These are phyloP conservation scores for Semotilus atromaculatus DNA, from an alignment of 2,797 vertebrate species.

Conservation along the genomic window DNA sequence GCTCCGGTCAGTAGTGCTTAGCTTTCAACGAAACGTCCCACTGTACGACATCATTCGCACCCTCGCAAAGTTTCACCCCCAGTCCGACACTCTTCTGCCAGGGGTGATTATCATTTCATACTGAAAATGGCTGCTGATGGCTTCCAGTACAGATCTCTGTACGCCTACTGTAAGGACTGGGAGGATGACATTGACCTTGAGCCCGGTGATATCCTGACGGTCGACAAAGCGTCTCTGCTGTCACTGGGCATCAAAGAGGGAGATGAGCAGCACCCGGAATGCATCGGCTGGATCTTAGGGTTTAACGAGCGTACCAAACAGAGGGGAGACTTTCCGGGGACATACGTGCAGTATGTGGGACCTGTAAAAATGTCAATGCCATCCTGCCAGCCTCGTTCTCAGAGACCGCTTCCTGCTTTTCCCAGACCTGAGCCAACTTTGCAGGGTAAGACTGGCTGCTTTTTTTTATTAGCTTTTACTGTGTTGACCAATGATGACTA, in stretches of 20 bases:
- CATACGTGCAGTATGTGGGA: conserved; percentile 90
- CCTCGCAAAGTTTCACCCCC: conserved; percentile 51
- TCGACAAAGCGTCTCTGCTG: conserved; percentile 87
- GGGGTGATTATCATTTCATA: conserved; percentile 12
- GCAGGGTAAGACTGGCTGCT: conserved; percentile 60
- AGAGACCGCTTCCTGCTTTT: conserved; percentile 86
- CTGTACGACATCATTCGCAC: conserved; percentile 45
- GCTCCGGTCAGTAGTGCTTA: conserved; percentile 65
- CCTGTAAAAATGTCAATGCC: conserved; percentile 82
- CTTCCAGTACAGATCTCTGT: conserved; percentile 90
- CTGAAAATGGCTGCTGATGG: conserved; percentile 82
- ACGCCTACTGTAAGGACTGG: conserved; percentile 86
- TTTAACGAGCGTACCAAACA: conserved; percentile 92
- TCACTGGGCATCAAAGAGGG: conserved; percentile 86
- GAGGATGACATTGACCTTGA: conserved; percentile 91
- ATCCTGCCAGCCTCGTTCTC: conserved; percentile 83
- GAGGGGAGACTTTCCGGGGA: conserved; percentile 92
- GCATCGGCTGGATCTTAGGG: conserved; percentile 91
- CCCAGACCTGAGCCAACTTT: conserved; percentile 73
- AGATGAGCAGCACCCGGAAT: conserved; percentile 82
- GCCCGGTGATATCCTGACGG: conserved; percentile 87
- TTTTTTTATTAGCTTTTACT: not conserved
- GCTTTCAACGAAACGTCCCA: conserved; percentile 33
- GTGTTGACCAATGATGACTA: conserved; percentile 3
- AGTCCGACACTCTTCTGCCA: conserved; percentile 28